Evolutionary conservation across 2,888 invertebrate species (phyloP), one percentile per base, ranked within the genome.

Genomic region (Crocallis elinguaria): DNA sequence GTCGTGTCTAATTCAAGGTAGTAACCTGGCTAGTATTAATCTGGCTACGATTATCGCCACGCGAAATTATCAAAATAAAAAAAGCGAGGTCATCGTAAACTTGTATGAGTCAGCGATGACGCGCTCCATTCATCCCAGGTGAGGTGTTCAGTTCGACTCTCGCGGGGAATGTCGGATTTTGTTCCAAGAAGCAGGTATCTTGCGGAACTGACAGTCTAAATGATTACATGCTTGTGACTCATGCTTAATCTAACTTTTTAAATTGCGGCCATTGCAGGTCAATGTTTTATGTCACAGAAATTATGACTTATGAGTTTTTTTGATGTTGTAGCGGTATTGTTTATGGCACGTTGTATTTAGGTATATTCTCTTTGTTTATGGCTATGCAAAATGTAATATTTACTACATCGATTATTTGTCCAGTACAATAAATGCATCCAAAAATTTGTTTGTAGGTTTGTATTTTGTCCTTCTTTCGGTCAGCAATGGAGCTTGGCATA

Each of bases 111-210:
- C 78, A 76, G 37, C 13, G 57, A 46, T 77, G 78, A 77, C 72
- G 66, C 64, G 64, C 53, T 66, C 58, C 77, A 76, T 77, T 77
- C 75, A 77, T 73, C 35, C 35, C 13, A 35, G 17, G 46, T 52
- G 67, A 67, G 69, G 58, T 56, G 54, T 57, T 21, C 14, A 9
- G 50, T 57, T 21, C 17, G 36, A 23, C 12, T 55, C 53, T 51
- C 23, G 12, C 12, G 43, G 35, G 43, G 62, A 64, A 61, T 61
- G 62, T 56, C 50, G 56, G 61, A 43, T 48, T 60, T 57, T 57
- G 62, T 77, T 77, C 78, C 50, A 54, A 73, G 76, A 77, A 76
- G 37, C 27, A 59, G 41, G 59, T 69, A 65, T 71, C 69, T 71
- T 50, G 41, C 57, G 65, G 65, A 66, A 67, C 67, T 65, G 64